Evolutionary conservation across 2,797 vertebrate species (phyloP), one percentile per base, ranked within the genome.

Genomic region (Melanotaenia pygmaea): DNA sequence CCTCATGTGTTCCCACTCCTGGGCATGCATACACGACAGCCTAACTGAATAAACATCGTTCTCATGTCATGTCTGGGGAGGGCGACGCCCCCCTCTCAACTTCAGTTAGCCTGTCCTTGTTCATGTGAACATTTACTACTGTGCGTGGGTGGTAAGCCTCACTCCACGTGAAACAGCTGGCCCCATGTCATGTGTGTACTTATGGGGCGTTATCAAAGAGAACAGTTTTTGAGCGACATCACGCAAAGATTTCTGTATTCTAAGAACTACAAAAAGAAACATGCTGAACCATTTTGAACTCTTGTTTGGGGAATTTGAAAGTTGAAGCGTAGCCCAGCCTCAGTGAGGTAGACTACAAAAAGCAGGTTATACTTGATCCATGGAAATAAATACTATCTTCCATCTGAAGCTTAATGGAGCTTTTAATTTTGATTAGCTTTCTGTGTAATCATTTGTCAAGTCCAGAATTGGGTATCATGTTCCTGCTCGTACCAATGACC

Each of bases 131-230:
- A 56, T 84, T 76, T 72, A 81, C 74, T 74, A 77, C 70, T 56
- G 61, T 77, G 60, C 76, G 66, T 82, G 83, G 74, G 59, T 63
- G 45, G 59, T 67, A 82, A 88, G 67, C 66, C 74, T 38, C 30
- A 0, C 64, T 77, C 72, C 91, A 89, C 79, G 85, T 90, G 89
- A 75, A 75, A 58, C 79, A 67, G 71, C 66, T 80, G 76, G 32
- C 81, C 72, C 28, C 63, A 35, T 82, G 77, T 72, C 72, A 76
- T 80, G 54, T 64, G 72, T 63, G 51, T 60, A 54, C 73, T 74
- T 56, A 50, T 67, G 45, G 69, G 69, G 32, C 6, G 0, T 20
- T 67, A 47, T 68, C 9, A 43, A 73, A 35, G 53, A 47, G 20
- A 58, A 50, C 11, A 43, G 40, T 22, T 51, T 53, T 62, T 20